Conservation (phyloP, 2,113 vertebrate genomes). For the Oncorhynchus kisutch region DNA sequence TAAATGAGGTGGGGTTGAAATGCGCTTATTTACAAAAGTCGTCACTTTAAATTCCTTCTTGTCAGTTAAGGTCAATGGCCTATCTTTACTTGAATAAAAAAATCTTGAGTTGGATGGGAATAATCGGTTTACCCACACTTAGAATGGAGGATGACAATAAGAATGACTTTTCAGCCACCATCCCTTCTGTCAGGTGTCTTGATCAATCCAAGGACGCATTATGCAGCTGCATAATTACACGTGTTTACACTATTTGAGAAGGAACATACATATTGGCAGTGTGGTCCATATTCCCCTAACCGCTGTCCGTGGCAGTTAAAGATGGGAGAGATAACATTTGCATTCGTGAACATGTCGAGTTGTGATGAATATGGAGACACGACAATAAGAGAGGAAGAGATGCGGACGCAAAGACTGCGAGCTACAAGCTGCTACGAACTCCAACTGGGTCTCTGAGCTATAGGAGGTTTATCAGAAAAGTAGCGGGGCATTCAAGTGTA, state of each 20-base stretch:
- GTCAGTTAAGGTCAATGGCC: no score
- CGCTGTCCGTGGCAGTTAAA: constrained; percentile 35
- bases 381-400: constrained; percentile 55
- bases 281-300: neutral
- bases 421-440: neutral
- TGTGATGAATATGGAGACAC: constrained; percentile 74
- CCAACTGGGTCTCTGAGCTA: constrained; percentile 9
- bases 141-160: neutral
- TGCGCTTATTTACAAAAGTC: neutral
- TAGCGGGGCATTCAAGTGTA: constrained; percentile 50
- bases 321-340: constrained; percentile 62
- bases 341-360: constrained; percentile 70
- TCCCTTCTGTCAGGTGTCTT: neutral
- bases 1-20: neutral
- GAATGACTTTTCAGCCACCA: neutral
- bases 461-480: constrained; percentile 51
- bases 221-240: neutral
- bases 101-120: constrained; percentile 4
- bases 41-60: no score
- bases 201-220: neutral
- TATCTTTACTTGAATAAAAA: neutral
- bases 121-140: neutral
- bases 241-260: neutral
- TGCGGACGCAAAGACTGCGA: constrained; percentile 51
- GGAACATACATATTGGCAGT: neutral